Evolutionary conservation across 2,797 vertebrate genomes (phyloP).

Genomic region (Sebastes matsubarae): DNA sequence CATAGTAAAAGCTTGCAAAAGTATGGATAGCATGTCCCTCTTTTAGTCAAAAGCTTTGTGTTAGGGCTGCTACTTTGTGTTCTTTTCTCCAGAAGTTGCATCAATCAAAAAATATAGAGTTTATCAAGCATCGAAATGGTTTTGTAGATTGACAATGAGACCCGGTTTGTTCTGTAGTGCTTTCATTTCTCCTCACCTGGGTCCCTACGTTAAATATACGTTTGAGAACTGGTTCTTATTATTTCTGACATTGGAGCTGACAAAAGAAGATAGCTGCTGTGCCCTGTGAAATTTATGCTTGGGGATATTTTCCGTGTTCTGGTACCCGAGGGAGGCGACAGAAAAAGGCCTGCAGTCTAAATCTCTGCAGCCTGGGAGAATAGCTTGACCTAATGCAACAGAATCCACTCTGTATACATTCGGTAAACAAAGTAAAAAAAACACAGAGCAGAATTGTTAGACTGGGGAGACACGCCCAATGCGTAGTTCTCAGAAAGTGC

Average conservation of each 20-base stretch:
- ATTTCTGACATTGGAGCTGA: conserved; percentile 46
- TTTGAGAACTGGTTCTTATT: conserved; percentile 42
- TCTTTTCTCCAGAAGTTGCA: conserved; percentile 9
- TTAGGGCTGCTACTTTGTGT: conserved; percentile 5
- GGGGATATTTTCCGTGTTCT: conserved; percentile 38
- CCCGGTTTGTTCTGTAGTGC: background rate
- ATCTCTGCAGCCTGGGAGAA: conserved; percentile 19
- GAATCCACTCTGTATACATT: background rate
- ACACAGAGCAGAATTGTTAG: background rate
- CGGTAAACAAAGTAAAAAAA: conserved; percentile 6
- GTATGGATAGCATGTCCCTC: background rate
- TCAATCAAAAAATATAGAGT: conserved; percentile 13
- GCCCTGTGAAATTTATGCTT: conserved; percentile 42
- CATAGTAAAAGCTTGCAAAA: background rate
- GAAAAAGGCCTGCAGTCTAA: conserved; percentile 27
- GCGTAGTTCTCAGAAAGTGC: background rate
- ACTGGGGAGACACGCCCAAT: background rate
- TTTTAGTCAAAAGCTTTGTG: background rate
- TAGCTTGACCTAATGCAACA: conserved; percentile 32
- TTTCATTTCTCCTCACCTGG: conserved; percentile 28
- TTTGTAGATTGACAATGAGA: conserved; percentile 17
- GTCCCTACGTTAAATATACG: conserved; percentile 35
- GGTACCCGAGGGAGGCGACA: conserved; percentile 13
- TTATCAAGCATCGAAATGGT: conserved; percentile 23
- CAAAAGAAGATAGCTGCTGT: conserved; percentile 40